Evolutionary conservation across 1,140 invertebrate genomes (phyloP).

Genomic region (Drosophila funebris): DNA sequence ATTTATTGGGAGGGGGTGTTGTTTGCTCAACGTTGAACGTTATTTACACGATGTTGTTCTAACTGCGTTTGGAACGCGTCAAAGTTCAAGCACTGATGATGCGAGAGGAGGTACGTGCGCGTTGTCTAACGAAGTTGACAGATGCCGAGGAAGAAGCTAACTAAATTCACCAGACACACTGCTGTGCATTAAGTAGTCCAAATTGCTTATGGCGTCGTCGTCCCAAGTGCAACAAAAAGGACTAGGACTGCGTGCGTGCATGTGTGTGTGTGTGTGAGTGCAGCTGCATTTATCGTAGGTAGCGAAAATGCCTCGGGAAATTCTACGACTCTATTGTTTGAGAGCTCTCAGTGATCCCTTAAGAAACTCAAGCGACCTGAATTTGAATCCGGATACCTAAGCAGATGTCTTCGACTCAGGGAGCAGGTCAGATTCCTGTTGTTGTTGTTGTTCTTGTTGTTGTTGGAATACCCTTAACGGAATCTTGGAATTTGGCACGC

Average conservation of each 20-base stretch:
- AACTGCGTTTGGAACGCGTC: constrained; percentile 75
- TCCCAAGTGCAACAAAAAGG: constrained; percentile 5
- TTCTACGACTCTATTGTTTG: constrained; percentile 36
- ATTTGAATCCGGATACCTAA: constrained; percentile 45
- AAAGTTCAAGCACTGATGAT: background rate
- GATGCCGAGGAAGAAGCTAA: constrained; percentile 56
- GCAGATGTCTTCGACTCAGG: constrained; percentile 56
- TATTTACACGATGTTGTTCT: no score
- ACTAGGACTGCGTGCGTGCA: background rate
- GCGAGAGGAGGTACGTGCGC: background rate
- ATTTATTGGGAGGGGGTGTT: no score
- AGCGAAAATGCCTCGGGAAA: constrained; percentile 32
- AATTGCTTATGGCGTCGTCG: no score
- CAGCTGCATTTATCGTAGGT: constrained; percentile 50
- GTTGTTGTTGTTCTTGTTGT: background rate
- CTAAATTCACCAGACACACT: constrained; percentile 54
- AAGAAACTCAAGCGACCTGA: constrained; percentile 53
- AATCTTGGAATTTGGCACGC: constrained; percentile 42
- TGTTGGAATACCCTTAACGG: background rate
- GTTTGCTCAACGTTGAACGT: no score
- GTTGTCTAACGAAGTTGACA: constrained; percentile 50
- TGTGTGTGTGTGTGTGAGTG: constrained; percentile 1
- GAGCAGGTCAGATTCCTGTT: constrained; percentile 65
- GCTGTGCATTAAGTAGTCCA: constrained; percentile 67
- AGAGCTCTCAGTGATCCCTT: constrained; percentile 51